A percentile compares a stretch with the other conserved stretches of the same genome.
phyloP scores from a whole-genome alignment of 2,888 invertebrate species.

The Liodrosophila aerea region DNA sequence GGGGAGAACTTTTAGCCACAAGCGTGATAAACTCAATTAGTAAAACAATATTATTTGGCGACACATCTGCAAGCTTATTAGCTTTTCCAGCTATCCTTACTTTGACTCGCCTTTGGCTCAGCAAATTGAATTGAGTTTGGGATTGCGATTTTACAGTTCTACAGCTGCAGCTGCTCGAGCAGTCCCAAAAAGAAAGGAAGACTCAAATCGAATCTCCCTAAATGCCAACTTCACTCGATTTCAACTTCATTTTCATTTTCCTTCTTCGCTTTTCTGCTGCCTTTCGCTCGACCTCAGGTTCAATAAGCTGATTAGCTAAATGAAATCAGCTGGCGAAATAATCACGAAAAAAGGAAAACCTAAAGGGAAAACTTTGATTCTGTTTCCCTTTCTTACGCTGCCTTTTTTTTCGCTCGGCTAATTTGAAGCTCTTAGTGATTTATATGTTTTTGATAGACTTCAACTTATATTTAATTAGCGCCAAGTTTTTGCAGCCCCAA shows the following conservation, averaged over 20 bases:
- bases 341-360: slow-evolving; percentile 12
- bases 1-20: background rate
- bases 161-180: slow-evolving; percentile 48
- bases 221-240: slow-evolving; percentile 49
- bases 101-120: slow-evolving; percentile 8
- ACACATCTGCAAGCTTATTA: slow-evolving; percentile 23
- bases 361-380: slow-evolving; percentile 14
- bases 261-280: background rate
- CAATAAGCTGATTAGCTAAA: slow-evolving; percentile 75
- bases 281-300: slow-evolving; percentile 51
- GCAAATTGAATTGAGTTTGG: slow-evolving; percentile 58
- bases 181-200: slow-evolving; percentile 12
- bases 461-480: slow-evolving; percentile 66
- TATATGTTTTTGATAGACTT: slow-evolving; percentile 69
- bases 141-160: slow-evolving; percentile 33
- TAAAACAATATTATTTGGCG: slow-evolving; percentile 53
- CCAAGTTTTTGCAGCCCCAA: slow-evolving; percentile 16
- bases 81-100: background rate
- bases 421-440: slow-evolving; percentile 63
- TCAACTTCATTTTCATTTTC: slow-evolving; percentile 32
- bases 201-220: slow-evolving; percentile 9
- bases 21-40: slow-evolving; percentile 39
- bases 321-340: slow-evolving; percentile 57
- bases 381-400: slow-evolving; percentile 1
- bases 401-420: slow-evolving; percentile 16